Base-by-base conservation (phyloP, 2,888 invertebrate genomes). In the Lepidocyrtoides sp. region DNA sequence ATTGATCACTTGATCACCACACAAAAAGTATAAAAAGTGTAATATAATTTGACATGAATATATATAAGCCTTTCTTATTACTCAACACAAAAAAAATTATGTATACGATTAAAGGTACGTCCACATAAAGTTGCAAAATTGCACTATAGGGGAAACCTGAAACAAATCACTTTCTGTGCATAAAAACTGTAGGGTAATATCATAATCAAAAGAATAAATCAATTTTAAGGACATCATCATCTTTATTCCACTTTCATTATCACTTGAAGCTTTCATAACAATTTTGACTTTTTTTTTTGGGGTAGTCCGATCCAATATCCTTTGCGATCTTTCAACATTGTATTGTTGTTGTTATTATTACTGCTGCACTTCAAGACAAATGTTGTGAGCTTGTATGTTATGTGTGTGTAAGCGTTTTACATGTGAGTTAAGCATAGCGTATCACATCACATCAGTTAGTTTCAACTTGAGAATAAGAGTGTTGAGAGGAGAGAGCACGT, bases 351-450 rank as follows among this genome's bases (percentile, higher is more conserved):
- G n/a, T n/a, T n/a, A n/a, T n/a, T n/a, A n/a, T n/a, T n/a, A n/a
- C n/a, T n/a, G n/a, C n/a, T 60, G 23, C 26, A 26, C 26, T 26
- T 14, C 44, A 44, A 2, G 44, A 44, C 44, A 36, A 12, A 14
- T n/a, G n/a, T n/a, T n/a, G n/a, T n/a, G n/a, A n/a, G n/a, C n/a
- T n/a, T n/a, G n/a, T n/a, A n/a, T n/a, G n/a, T n/a, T n/a, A n/a
- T 20, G 63, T 63, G 63, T 17, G 54, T 54, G 17, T 17, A n/a
- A 54, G 4, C 4, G 14, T 44, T 36, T 36, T 54, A 51, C 77
- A 79, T 79, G 77, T 79, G 77, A 79, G 77, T 79, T 79, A 29
- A 79, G 77, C 77, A 79, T 79, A 79, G n/a, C 77, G 77, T 79
- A 79, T 79, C 72, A 20, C 72, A 41, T 72, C 72, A 44, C 72